Conservation (phyloP, 2,797 vertebrate species). For the Valencia hispanica region DNA sequence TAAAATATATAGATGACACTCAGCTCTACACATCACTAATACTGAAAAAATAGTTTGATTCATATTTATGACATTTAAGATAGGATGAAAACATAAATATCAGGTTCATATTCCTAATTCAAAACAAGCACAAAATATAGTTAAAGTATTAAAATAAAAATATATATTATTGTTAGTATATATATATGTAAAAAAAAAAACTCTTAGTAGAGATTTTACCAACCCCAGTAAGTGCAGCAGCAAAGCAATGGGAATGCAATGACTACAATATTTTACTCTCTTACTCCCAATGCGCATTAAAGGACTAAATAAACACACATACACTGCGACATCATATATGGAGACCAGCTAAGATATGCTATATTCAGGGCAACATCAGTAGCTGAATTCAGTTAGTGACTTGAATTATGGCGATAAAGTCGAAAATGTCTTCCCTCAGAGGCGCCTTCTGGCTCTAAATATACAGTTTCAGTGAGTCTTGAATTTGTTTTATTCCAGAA, state of each 20-base stretch:
- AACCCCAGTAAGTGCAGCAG: background rate
- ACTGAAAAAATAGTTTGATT: background rate
- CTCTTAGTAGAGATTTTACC: background rate
- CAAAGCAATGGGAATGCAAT: background rate
- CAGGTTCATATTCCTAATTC: background rate
- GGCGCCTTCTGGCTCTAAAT: background rate
- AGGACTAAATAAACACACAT: background rate
- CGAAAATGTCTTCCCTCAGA: slow-evolving; percentile 9
- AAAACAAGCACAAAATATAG: background rate
- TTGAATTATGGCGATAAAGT: background rate
- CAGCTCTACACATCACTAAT: background rate
- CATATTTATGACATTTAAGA: background rate
- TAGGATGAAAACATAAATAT: background rate
- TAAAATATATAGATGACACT: background rate
- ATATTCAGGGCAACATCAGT: background rate
- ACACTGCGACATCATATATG: slow-evolving; percentile 1
- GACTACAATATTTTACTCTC: background rate
- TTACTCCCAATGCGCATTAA: background rate
- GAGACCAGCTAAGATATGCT: background rate
- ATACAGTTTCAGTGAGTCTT: background rate
- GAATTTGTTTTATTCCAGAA: slow-evolving; percentile 23
- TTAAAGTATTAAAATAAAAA: background rate
- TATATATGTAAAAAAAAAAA: too few relatives aligned
- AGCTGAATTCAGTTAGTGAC: background rate
- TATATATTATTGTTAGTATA: too few relatives aligned